Conservation (phyloP, 2,797 vertebrate species). For the Neosilurus hyrtlii region DNA sequence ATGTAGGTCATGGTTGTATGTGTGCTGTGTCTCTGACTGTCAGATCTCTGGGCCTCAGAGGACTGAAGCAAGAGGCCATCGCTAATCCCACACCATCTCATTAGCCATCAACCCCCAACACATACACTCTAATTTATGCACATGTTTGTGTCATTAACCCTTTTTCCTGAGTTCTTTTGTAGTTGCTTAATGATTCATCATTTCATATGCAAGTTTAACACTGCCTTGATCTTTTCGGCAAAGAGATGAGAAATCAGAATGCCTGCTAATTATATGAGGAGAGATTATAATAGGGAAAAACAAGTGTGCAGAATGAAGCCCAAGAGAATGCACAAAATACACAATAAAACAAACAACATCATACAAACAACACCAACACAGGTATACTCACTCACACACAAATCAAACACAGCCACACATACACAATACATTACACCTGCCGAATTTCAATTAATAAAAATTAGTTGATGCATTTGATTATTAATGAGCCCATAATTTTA, state of each 20-base stretch:
- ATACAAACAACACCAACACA: neutral
- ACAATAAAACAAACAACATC: neutral
- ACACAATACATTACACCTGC: neutral
- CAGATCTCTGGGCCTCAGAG: constrained; percentile 35
- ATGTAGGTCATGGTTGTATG: constrained; percentile 24
- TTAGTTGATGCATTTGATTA: constrained; percentile 1
- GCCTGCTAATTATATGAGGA: constrained; percentile 46
- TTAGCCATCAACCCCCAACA: constrained; percentile 43
- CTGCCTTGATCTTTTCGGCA: constrained; percentile 70
- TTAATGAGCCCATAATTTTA: neutral
- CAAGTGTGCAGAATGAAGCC: constrained; percentile 12
- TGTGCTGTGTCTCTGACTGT: constrained; percentile 14
- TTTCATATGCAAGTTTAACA: constrained; percentile 66
- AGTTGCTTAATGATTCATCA: constrained; percentile 73
- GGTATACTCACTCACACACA: constrained; percentile 13
- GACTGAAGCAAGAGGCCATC: constrained; percentile 45
- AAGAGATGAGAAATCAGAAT: constrained; percentile 48
- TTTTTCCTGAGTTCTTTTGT: constrained; percentile 66
- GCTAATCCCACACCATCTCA: constrained; percentile 58
- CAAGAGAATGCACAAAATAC: constrained; percentile 7
- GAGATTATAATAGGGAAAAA: constrained; percentile 15
- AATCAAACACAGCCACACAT: neutral
- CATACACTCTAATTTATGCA: constrained; percentile 51
- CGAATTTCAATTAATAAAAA: neutral
- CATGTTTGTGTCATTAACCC: constrained; percentile 64